Conservation (phyloP, 2,888 invertebrate genomes). For the Euproctis similis region DNA sequence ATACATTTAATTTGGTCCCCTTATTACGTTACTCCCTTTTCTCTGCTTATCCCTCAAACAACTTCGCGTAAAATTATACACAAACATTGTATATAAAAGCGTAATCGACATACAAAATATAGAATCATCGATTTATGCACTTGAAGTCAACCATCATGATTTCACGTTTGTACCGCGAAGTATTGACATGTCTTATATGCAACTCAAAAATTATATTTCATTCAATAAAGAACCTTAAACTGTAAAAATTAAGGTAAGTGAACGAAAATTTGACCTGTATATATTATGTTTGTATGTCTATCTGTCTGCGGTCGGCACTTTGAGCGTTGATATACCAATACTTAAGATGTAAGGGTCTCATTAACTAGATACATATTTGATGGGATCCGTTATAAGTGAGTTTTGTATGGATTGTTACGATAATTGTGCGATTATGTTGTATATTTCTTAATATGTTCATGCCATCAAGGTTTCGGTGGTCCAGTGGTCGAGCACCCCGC, state of each 20-base stretch:
- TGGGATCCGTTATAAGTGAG: constrained; percentile 18
- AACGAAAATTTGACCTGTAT: not conserved
- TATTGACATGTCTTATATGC: constrained; percentile 15
- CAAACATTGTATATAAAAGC: constrained; percentile 10
- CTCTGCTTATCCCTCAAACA: too few species aligned
- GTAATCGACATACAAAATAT: constrained; percentile 21
- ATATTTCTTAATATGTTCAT: too few species aligned
- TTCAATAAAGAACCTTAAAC: constrained; percentile 6
- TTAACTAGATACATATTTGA: constrained; percentile 27
- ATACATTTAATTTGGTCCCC: too few species aligned
- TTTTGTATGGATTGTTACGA: constrained; percentile 10
- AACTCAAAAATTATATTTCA: not conserved
- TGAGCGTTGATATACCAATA: constrained; percentile 29
- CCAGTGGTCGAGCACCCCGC: too few species aligned
- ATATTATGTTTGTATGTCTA: constrained; percentile 11
- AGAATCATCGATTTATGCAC: constrained; percentile 24
- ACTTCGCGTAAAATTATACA: too few species aligned
- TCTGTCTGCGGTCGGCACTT: constrained; percentile 21
- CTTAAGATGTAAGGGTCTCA: constrained; percentile 29
- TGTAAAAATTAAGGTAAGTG: not conserved
- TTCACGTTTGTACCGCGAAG: constrained; percentile 25
- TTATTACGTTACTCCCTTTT: too few species aligned
- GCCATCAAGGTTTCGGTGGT: too few species aligned
- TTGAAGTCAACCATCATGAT: constrained; percentile 22
- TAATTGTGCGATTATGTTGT: constrained; percentile 5